Conservation (phyloP, 1,140 invertebrate species). For the Paramacrobiotus metropolitanus region DNA sequence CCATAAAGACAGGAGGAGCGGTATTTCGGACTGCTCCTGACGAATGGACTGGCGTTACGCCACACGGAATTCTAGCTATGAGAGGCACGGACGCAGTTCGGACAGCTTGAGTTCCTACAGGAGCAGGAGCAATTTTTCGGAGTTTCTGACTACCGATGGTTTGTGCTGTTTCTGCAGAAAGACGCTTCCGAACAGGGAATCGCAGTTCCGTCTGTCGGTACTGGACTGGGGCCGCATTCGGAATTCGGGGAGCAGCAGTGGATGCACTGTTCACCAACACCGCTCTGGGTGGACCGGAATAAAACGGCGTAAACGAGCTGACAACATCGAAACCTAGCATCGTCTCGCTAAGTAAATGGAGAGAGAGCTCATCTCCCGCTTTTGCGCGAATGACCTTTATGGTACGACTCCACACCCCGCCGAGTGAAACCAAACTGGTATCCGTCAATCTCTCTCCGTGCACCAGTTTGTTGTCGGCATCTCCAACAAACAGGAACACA, state of each 20-base stretch:
- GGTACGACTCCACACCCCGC: constrained; percentile 15
- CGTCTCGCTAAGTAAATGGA: constrained; percentile 21
- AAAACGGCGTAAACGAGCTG: not conserved
- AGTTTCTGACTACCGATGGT: no score
- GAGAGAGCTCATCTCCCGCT: constrained; percentile 18
- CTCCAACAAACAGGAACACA: constrained; percentile 21
- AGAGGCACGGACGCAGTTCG: no score
- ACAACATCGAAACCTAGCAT: not conserved
- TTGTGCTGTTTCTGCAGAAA: no score
- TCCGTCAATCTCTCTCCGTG: constrained; percentile 21
- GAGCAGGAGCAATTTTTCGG: no score
- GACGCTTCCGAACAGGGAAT: not conserved
- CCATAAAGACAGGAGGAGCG: no score
- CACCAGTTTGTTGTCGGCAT: constrained; percentile 22
- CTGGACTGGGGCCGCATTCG: not conserved
- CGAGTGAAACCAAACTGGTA: constrained; percentile 14
- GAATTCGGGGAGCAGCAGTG: no score
- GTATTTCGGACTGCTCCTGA: no score
- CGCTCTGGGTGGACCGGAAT: not conserved
- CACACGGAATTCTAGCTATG: no score
- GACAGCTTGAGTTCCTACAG: no score
- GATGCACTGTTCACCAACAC: not conserved
- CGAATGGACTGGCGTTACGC: no score
- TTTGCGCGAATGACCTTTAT: constrained; percentile 16
- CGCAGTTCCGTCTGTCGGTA: not conserved